A percentile compares a stretch with the other conserved stretches of the same genome.
phyloP scores from a whole-genome alignment of 2,113 vertebrate genomes.

The Meles meles region DNA sequence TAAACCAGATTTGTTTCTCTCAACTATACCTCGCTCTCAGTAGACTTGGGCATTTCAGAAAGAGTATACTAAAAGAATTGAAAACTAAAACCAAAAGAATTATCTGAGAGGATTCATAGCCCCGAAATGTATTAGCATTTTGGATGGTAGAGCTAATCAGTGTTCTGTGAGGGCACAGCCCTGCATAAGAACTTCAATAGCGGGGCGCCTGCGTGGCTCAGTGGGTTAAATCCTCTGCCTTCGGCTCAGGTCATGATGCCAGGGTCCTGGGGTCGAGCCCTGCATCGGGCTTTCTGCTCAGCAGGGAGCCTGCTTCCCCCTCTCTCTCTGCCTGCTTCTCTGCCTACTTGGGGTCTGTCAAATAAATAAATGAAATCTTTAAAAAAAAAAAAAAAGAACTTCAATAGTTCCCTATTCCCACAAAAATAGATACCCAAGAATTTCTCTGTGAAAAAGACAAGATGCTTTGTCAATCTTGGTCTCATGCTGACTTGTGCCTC shows the following conservation, averaged over 20 bases:
- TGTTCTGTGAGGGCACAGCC: neutral
- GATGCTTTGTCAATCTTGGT: neutral
- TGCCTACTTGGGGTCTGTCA: too few relatives aligned
- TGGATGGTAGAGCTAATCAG: neutral
- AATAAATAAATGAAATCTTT: too few relatives aligned
- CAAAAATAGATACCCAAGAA: neutral
- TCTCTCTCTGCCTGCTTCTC: too few relatives aligned
- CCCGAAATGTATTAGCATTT: neutral
- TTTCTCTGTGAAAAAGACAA: neutral
- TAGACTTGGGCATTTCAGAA: neutral
- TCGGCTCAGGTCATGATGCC: too few relatives aligned
- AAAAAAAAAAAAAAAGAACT: too few relatives aligned
- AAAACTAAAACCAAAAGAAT: neutral
- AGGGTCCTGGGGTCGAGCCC: too few relatives aligned
- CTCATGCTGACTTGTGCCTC: accelerated
- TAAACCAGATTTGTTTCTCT: neutral
- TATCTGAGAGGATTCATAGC: neutral
- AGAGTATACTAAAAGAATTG: neutral
- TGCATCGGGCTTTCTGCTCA: too few relatives aligned
- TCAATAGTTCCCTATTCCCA: neutral
- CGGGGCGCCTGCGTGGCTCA: too few relatives aligned
- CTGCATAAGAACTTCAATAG: neutral
- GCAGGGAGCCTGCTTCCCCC: too few relatives aligned
- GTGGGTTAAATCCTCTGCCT: too few relatives aligned
- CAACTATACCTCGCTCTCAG: neutral